phyloP scores from a whole-genome alignment of 2,888 invertebrate genomes.

The Toxonevra muliebris region DNA sequence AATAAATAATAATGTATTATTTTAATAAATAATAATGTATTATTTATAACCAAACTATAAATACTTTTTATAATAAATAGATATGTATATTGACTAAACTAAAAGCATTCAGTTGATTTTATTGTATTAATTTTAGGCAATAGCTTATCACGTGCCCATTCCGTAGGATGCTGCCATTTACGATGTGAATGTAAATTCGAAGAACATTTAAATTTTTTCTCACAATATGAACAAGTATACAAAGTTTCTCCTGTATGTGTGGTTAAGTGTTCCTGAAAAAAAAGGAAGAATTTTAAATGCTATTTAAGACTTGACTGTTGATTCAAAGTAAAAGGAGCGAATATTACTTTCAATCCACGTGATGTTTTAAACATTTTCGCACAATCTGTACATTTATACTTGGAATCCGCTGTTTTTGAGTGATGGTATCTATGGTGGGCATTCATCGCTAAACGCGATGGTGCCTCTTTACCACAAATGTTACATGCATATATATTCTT shows the following conservation, averaged over 20 bases:
- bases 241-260: slow-evolving; percentile 28
- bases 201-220: slow-evolving; percentile 25
- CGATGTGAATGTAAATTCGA: slow-evolving; percentile 30
- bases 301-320: slow-evolving; percentile 1
- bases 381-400: slow-evolving; percentile 23
- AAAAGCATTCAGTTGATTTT: no score
- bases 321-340: not conserved
- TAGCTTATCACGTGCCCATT: slow-evolving; percentile 24
- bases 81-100: no score
- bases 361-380: slow-evolving; percentile 20
- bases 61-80: no score
- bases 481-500: slow-evolving; percentile 12
- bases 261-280: slow-evolving; percentile 26
- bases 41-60: no score
- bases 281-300: not conserved
- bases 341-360: slow-evolving; percentile 20
- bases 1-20: no score
- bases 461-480: slow-evolving; percentile 23
- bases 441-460: slow-evolving; percentile 22
- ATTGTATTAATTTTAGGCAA: no score
- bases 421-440: slow-evolving; percentile 25
- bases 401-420: not conserved
- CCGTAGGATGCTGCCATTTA: slow-evolving; percentile 28
- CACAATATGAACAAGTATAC: slow-evolving; percentile 24
- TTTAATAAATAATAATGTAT: no score